phyloP scores from a whole-genome alignment of 2,113 vertebrate genomes.

The Labeo catla region DNA sequence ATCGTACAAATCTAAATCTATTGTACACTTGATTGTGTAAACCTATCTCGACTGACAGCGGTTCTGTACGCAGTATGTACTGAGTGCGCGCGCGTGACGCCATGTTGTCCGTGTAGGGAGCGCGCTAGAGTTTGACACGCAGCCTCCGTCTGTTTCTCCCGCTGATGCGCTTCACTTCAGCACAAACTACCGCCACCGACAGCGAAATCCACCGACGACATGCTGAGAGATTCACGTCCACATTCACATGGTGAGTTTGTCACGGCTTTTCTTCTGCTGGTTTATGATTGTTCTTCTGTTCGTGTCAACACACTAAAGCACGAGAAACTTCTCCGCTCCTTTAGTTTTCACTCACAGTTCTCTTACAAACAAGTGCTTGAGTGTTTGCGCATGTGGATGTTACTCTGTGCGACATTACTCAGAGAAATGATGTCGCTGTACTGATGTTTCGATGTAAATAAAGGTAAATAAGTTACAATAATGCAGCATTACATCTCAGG shows the following conservation, averaged over 20 bases:
- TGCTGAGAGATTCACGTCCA: not conserved
- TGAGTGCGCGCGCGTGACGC: not conserved
- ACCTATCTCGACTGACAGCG: not conserved
- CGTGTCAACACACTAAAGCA: not conserved
- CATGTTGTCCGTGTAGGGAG: not conserved
- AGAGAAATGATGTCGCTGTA: not conserved
- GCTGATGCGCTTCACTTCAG: not conserved
- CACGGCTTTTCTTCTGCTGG: not conserved
- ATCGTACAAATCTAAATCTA: not conserved
- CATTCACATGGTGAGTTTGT: not conserved
- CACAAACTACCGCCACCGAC: not conserved
- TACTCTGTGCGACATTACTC: not conserved
- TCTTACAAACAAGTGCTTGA: not conserved
- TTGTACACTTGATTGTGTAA: not conserved
- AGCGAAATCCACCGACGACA: not conserved
- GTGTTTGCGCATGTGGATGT: not conserved
- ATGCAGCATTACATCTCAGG: not conserved
- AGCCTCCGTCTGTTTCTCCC: not conserved
- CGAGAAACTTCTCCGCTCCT: not conserved
- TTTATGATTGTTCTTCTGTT: not conserved
- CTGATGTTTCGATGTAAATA: too few relatives aligned
- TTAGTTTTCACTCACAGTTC: not conserved
- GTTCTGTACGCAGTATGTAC: not conserved
- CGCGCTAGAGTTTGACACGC: not conserved
- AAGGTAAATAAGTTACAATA: not conserved